These are phyloP conservation scores for Clarias pachynema DNA, from an alignment of 2,797 vertebrate genomes.

Conservation along the genomic window DNA sequence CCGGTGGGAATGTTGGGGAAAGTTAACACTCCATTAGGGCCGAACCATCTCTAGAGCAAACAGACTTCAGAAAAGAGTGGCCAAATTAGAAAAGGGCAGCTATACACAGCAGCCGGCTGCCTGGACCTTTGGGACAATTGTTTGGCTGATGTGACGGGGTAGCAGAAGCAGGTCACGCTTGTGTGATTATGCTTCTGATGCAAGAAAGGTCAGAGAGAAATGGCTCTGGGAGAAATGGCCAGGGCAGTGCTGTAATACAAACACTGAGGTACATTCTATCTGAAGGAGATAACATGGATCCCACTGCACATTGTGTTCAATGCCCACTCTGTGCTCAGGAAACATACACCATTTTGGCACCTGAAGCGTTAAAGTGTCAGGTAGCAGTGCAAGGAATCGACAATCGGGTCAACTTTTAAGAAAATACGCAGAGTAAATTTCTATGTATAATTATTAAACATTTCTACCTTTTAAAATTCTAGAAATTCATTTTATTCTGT, in stretches of 20 bases:
- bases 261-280: constrained; percentile 14
- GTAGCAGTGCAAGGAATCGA: not conserved
- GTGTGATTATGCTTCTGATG: constrained; percentile 7
- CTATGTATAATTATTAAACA: not conserved
- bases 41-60: constrained; percentile 37
- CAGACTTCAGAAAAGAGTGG: constrained; percentile 39
- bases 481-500: not conserved
- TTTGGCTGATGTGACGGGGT: constrained; percentile 21
- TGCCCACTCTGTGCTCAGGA: not conserved
- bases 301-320: not conserved
- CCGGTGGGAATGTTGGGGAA: constrained; percentile 35
- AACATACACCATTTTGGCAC: no score
- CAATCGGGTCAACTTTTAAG: not conserved
- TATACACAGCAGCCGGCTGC: constrained; percentile 9
- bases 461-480: not conserved
- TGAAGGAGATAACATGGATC: not conserved
- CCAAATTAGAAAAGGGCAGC: constrained; percentile 24
- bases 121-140: constrained; percentile 10
- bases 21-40: constrained; percentile 53
- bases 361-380: not conserved
- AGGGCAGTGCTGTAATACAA: not conserved
- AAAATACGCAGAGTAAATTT: not conserved
- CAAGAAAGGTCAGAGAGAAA: constrained; percentile 27
- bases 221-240: not conserved
- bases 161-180: not conserved